Evolutionary conservation across 2,888 invertebrate genomes (phyloP).

Genomic region (Antheraea yamamai): DNA sequence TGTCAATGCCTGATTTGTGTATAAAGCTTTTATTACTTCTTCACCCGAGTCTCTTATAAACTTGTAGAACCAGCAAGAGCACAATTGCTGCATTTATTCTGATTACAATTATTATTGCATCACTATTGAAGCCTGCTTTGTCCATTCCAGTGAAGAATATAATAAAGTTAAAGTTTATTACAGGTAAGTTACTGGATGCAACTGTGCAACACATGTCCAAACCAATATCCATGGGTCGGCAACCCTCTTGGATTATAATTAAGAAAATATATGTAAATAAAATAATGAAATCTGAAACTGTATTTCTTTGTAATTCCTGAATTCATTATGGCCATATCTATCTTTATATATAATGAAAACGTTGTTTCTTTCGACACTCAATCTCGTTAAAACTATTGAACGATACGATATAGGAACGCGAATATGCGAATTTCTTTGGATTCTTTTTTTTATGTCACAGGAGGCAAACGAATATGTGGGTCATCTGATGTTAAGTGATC

Average conservation of each 20-base stretch:
- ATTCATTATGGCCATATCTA: not conserved
- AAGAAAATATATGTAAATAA: not conserved
- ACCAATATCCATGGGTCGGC: conserved; percentile 76
- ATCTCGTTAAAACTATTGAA: too few species aligned
- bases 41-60: not conserved
- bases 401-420: too few species aligned
- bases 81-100: not conserved
- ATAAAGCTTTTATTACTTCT: not conserved
- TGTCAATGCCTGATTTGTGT: too few species aligned
- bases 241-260: conserved; percentile 69
- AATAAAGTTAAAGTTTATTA: conserved; percentile 20
- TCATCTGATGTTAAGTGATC: too few species aligned
- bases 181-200: conserved; percentile 65
- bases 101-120: not conserved
- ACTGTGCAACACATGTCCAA: conserved; percentile 70
- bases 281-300: not conserved
- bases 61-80: not conserved
- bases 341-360: too few species aligned
- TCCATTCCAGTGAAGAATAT: not conserved
- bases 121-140: not conserved
- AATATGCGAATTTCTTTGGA: too few species aligned
- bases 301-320: not conserved
- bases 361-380: too few species aligned
- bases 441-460: too few species aligned
- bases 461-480: too few species aligned